Conservation (phyloP, 2,113 vertebrate genomes). For the Ptyas mucosa region DNA sequence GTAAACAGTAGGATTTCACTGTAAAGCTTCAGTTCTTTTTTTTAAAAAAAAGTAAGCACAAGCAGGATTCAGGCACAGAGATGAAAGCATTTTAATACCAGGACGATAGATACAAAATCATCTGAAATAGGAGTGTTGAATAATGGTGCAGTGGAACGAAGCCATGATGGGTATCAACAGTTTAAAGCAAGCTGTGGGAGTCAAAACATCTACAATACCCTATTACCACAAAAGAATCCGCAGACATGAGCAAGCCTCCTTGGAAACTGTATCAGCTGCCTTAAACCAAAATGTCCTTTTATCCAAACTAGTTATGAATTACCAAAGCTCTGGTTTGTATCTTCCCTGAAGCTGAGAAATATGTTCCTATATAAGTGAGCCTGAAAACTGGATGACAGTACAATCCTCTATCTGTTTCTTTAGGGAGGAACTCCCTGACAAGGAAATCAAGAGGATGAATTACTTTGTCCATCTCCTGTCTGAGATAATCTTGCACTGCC, state of each 20-base stretch:
- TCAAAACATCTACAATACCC: not conserved
- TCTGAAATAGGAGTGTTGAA: not conserved
- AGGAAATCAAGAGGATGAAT: not conserved
- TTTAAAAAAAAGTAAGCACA: not conserved
- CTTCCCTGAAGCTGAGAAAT: not conserved
- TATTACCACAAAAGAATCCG: not conserved
- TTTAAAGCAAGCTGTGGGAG: not conserved
- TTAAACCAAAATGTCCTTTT: not conserved
- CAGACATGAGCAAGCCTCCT: not conserved
- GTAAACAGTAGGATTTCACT: not conserved
- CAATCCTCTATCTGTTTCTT: not conserved
- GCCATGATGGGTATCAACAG: not conserved
- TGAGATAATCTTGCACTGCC: not conserved
- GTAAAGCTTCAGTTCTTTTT: not conserved
- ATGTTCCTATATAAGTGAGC: not conserved
- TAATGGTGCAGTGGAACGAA: not conserved
- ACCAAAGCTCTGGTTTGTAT: not conserved
- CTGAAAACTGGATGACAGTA: not conserved
- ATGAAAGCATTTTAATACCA: not conserved
- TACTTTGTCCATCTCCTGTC: not conserved
- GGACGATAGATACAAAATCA: not conserved
- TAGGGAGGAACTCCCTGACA: not conserved
- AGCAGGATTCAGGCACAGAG: not conserved
- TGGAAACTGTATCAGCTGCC: not conserved
- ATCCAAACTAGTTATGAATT: not conserved